Percentiles rank a stretch among this genome's conserved stretches.
Evolutionary conservation across 2,113 vertebrate species (phyloP).

Genomic region (Elephantulus edwardii): DNA sequence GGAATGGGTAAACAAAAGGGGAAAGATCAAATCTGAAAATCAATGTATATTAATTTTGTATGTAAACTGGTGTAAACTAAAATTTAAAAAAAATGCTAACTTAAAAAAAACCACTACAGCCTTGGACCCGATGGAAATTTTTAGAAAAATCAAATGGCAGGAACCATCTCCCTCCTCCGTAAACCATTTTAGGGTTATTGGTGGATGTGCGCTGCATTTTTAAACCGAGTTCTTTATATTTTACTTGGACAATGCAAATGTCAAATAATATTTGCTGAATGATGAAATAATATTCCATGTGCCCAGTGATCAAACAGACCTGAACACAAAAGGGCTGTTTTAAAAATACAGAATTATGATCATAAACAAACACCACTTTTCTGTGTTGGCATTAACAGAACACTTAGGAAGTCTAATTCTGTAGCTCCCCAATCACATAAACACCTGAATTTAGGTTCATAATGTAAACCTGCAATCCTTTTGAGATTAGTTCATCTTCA

Average conservation of each 20-base stretch:
- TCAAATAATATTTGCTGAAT: not conserved
- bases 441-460: not conserved
- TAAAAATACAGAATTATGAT: not conserved
- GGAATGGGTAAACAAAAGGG: too few species aligned
- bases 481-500: conserved; percentile 41
- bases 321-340: not conserved
- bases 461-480: conserved; percentile 1
- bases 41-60: too few species aligned
- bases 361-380: not conserved
- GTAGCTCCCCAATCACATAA: not conserved
- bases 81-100: too few species aligned
- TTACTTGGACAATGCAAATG: not conserved
- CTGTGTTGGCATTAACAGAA: not conserved
- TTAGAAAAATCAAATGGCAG: not conserved
- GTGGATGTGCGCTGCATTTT: not conserved
- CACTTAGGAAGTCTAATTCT: conserved; percentile 6
- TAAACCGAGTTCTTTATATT: not conserved
- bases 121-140: too few species aligned
- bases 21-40: too few species aligned
- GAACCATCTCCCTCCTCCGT: not conserved
- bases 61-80: too few species aligned
- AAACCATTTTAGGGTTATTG: not conserved
- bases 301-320: not conserved
- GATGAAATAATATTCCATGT: not conserved
- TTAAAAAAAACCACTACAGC: too few species aligned